A percentile compares a stretch with the other conserved stretches of the same genome.
Evolutionary conservation across 2,797 vertebrate species (phyloP).

Genomic region (Taeniopygia guttata): DNA sequence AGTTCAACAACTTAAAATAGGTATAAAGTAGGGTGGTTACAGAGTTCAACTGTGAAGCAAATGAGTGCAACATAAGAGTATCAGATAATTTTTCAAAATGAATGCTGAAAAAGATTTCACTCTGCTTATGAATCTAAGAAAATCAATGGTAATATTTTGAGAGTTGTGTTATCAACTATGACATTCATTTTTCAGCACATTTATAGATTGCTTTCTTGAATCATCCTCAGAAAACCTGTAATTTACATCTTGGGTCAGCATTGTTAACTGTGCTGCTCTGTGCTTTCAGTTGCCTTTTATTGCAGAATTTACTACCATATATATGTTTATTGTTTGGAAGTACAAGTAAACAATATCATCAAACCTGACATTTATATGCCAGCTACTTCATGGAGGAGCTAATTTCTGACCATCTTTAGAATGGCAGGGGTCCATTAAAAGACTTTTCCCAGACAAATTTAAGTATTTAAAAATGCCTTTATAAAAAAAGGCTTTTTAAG

Average conservation of each 20-base stretch:
- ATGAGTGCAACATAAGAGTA: background rate
- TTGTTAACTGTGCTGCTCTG: background rate
- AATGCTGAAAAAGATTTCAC: conserved; percentile 41
- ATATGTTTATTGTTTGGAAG: conserved; percentile 31
- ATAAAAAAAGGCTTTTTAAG: background rate
- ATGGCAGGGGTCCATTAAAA: background rate
- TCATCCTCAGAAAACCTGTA: conserved; percentile 45
- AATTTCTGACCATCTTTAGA: background rate
- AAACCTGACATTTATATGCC: conserved; percentile 32
- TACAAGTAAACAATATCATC: conserved; percentile 42
- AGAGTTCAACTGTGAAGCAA: background rate
- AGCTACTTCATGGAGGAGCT: background rate
- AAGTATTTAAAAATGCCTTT: background rate
- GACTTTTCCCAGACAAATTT: background rate
- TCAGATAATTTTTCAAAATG: conserved; percentile 17
- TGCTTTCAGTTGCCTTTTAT: conserved; percentile 23
- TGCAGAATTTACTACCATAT: conserved; percentile 13
- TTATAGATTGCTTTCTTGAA: conserved; percentile 46
- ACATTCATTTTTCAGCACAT: conserved; percentile 11
- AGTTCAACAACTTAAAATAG: background rate
- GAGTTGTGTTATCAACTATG: conserved; percentile 37
- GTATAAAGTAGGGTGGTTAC: background rate
- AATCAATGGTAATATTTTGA: conserved; percentile 53
- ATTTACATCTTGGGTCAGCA: conserved; percentile 41
- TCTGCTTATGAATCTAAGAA: conserved; percentile 27